These are phyloP conservation scores for Parauchenoglanis ngamensis DNA, from an alignment of 2,797 vertebrate species.

Conservation along the genomic window DNA sequence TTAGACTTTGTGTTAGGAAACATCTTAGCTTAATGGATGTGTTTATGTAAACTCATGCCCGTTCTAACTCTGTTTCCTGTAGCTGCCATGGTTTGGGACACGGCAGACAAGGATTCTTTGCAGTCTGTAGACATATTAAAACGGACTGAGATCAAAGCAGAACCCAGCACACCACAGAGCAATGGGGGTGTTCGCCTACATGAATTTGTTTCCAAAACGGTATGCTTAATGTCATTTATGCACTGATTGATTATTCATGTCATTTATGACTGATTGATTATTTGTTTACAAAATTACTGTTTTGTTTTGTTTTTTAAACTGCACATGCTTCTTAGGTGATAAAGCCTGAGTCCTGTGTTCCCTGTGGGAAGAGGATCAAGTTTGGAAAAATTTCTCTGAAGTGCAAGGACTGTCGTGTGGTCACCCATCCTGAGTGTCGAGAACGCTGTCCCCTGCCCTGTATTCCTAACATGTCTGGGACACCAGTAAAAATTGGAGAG, in stretches of 20 bases:
- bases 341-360: slow-evolving; percentile 95
- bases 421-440: slow-evolving; percentile 90
- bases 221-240: slow-evolving; percentile 60
- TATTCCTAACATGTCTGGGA: slow-evolving; percentile 83
- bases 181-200: slow-evolving; percentile 82
- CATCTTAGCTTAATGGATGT: neutral
- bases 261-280: neutral
- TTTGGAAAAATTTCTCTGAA: slow-evolving; percentile 95
- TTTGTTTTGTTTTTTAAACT: neutral
- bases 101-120: slow-evolving; percentile 85
- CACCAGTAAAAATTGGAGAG: slow-evolving; percentile 87
- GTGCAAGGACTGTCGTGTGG: slow-evolving; percentile 91
- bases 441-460: slow-evolving; percentile 95
- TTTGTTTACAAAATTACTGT: neutral
- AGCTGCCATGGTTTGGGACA: slow-evolving; percentile 84
- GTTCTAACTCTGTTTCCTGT: slow-evolving; percentile 30
- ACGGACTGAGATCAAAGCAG: slow-evolving; percentile 65
- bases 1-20: neutral
- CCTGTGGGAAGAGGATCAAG: slow-evolving; percentile 95
- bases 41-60: neutral
- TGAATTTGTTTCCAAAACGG: slow-evolving; percentile 95
- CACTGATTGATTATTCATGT: no score
- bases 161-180: slow-evolving; percentile 82
- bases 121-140: slow-evolving; percentile 73
- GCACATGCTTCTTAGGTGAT: slow-evolving; percentile 81